These are phyloP conservation scores for Mystacides longicornis DNA, from an alignment of 2,888 invertebrate species.

Conservation along the genomic window DNA sequence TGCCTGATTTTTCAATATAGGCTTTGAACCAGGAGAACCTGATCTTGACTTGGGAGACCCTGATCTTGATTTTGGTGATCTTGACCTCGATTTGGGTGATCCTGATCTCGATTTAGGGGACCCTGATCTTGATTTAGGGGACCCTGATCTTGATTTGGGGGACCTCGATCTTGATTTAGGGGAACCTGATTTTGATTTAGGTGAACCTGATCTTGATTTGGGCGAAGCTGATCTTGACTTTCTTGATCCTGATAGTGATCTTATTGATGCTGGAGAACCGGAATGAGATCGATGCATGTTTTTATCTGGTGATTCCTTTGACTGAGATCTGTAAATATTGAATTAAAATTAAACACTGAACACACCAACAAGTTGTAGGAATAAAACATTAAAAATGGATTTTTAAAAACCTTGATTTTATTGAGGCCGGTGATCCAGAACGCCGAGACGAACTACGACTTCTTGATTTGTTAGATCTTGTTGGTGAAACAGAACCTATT, in stretches of 20 bases:
- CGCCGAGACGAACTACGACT: slow-evolving; percentile 15
- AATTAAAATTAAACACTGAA: no score
- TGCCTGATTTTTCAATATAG: slow-evolving; percentile 12
- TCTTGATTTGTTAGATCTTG: slow-evolving; percentile 17
- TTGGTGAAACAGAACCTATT: slow-evolving; percentile 22
- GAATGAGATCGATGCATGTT: slow-evolving; percentile 11
- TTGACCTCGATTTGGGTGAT: slow-evolving; percentile 30
- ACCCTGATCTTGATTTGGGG: slow-evolving; percentile 23
- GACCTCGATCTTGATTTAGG: slow-evolving; percentile 29
- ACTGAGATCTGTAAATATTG: slow-evolving; percentile 24
- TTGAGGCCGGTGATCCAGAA: slow-evolving; percentile 15
- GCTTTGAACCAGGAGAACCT: slow-evolving; percentile 11
- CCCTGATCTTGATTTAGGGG: slow-evolving; percentile 21
- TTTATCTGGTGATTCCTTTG: slow-evolving; percentile 12
- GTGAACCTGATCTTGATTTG: slow-evolving; percentile 29
- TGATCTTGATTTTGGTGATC: slow-evolving; percentile 25
- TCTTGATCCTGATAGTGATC: slow-evolving; percentile 29
- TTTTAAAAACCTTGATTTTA: neutral
- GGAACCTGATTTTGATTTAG: slow-evolving; percentile 24
- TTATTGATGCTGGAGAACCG: slow-evolving; percentile 15
- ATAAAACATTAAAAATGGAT: neutral
- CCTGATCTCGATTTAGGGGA: slow-evolving; percentile 27
- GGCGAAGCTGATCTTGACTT: slow-evolving; percentile 31
- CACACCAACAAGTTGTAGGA: no score
- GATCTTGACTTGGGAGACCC: slow-evolving; percentile 29